Percentiles rank a stretch among this genome's conserved stretches.
Evolutionary conservation across 64 coral and sea anemone species (phyloP).

Genomic region (Montipora efflorescens): DNA sequence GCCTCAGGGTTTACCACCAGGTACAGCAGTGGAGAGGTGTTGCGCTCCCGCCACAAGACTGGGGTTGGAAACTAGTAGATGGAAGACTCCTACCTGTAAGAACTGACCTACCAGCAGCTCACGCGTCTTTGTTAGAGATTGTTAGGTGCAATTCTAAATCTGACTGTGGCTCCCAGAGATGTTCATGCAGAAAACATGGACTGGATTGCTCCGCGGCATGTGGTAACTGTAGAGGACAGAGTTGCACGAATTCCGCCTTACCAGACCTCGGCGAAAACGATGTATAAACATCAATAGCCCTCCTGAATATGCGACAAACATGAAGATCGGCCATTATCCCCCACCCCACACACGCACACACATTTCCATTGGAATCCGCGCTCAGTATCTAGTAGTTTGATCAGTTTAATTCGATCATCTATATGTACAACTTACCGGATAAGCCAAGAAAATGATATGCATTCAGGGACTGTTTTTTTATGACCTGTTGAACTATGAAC

Average conservation of each 20-base stretch:
- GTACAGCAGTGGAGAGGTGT: slow-evolving; percentile 25
- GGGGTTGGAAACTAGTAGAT: slow-evolving; percentile 39
- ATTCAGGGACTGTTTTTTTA: neutral
- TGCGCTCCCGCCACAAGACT: neutral
- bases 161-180: slow-evolving; percentile 37
- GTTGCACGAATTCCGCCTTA: neutral
- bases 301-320: neutral
- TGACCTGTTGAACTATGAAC: neutral
- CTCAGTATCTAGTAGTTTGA: neutral
- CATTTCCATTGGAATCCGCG: neutral
- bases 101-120: slow-evolving; percentile 62
- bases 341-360: too few species aligned
- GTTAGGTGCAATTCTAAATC: neutral
- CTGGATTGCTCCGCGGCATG: slow-evolving; percentile 55
- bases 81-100: neutral
- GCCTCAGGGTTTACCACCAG: slow-evolving; percentile 33
- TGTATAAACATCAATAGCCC: neutral
- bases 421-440: too few species aligned
- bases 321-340: too few species aligned
- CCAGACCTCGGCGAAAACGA: neutral
- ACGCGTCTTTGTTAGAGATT: neutral
- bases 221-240: slow-evolving; percentile 44
- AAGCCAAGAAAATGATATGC: neutral
- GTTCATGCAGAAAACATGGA: slow-evolving; percentile 58
- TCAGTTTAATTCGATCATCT: neutral